A percentile compares a stretch with the other conserved stretches of the same genome.
Conservation (phyloP, 2,888 invertebrate genomes). For the Orthosia incerta region DNA sequence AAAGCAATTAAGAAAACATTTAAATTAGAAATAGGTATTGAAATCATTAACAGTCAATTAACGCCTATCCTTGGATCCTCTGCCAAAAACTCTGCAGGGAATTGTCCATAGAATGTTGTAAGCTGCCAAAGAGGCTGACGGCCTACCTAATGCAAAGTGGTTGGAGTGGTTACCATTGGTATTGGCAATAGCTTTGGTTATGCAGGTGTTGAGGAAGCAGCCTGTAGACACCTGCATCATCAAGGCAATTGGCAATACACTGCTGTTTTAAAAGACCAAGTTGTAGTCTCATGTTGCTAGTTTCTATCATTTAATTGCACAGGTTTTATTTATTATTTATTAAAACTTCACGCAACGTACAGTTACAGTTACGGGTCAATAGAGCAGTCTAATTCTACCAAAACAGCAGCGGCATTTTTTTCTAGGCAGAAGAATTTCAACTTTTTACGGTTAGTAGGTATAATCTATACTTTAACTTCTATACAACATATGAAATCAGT, state of each 20-base stretch:
- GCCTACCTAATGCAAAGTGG: not conserved
- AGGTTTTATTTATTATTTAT: too few relatives aligned
- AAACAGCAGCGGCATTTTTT: too few relatives aligned
- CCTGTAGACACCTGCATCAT: conserved; percentile 2
- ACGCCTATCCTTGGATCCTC: not conserved
- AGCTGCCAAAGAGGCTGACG: conserved; percentile 17
- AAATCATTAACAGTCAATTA: not conserved
- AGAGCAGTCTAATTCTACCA: too few relatives aligned
- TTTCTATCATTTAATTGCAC: too few relatives aligned
- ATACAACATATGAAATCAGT: too few relatives aligned
- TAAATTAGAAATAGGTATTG: too few relatives aligned
- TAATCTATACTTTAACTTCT: too few relatives aligned
- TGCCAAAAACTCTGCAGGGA: not conserved
- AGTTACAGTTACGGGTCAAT: too few relatives aligned
- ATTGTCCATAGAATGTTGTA: not conserved
- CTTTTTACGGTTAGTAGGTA: too few relatives aligned
- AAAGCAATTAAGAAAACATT: not conserved
- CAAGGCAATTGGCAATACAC: not conserved
- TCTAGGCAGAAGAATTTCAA: too few relatives aligned
- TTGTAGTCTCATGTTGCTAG: not conserved
- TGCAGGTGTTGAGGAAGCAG: conserved; percentile 28
- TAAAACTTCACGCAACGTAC: too few relatives aligned
- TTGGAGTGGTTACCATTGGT: not conserved
- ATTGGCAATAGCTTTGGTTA: not conserved
- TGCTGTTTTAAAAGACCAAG: not conserved